Conservation (phyloP, 2,113 vertebrate genomes). For the Tetrax tetrax region DNA sequence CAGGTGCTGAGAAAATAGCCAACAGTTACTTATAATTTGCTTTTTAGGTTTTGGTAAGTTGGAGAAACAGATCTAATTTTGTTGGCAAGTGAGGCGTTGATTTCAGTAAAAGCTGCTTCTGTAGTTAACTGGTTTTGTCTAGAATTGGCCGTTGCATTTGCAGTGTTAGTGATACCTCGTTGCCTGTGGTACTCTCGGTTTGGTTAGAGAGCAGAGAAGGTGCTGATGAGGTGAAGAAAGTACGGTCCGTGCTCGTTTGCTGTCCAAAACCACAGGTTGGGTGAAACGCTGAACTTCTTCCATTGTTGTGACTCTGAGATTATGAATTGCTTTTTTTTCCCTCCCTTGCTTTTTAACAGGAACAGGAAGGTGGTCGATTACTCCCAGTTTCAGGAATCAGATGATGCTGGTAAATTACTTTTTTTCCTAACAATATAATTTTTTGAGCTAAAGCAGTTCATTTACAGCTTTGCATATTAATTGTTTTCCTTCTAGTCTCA, state of each 20-base stretch:
- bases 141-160: neutral
- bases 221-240: neutral
- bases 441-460: neutral
- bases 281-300: neutral
- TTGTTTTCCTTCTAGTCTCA: neutral
- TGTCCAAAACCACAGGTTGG: neutral
- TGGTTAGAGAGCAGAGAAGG: neutral
- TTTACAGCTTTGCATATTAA: neutral
- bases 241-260: fast-evolving
- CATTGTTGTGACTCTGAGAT: neutral
- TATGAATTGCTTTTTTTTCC: neutral
- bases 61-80: neutral
- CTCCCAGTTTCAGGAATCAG: conserved; percentile 98
- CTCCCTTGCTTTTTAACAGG: conserved; percentile 71
- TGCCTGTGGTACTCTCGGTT: neutral
- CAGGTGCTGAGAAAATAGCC: neutral
- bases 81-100: neutral
- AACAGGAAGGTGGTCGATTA: conserved; percentile 99
- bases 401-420: conserved; percentile 83
- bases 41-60: neutral
- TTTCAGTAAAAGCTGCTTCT: neutral
- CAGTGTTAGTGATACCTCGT: neutral
- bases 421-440: neutral
- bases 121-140: neutral
- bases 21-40: neutral